Conservation (phyloP, 1,140 invertebrate genomes). For the Elymnias hypermnestra region DNA sequence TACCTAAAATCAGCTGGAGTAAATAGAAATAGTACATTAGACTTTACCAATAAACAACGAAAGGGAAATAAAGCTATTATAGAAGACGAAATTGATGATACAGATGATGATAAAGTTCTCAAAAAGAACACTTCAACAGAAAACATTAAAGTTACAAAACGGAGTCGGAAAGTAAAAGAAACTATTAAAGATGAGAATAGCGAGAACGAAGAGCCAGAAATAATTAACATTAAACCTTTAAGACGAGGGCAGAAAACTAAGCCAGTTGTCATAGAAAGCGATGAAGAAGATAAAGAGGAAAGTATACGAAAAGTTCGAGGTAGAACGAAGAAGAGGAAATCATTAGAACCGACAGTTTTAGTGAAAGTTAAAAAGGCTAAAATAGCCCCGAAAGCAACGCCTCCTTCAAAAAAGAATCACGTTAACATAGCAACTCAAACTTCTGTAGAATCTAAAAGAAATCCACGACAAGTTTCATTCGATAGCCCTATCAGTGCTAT, state of each 20-base stretch:
- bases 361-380: conserved; percentile 56
- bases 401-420: conserved; percentile 54
- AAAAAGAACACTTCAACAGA: conserved; percentile 22
- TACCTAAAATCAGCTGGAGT: conserved; percentile 54
- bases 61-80: conserved; percentile 17
- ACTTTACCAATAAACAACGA: conserved; percentile 43
- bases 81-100: conserved; percentile 5
- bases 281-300: conserved; percentile 33
- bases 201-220: conserved; percentile 36
- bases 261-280: conserved; percentile 12
- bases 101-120: conserved; percentile 18
- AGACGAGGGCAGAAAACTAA: conserved; percentile 2
- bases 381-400: conserved; percentile 45
- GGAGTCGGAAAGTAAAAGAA: conserved; percentile 23
- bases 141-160: conserved; percentile 25
- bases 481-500: conserved; percentile 55
- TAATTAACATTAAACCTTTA: background rate
- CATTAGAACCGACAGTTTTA: conserved; percentile 39
- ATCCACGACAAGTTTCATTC: conserved; percentile 53
- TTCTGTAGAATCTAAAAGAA: conserved; percentile 33
- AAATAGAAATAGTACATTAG: conserved; percentile 42
- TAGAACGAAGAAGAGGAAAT: conserved; percentile 37
- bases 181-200: conserved; percentile 17
- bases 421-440: conserved; percentile 56
- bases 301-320: conserved; percentile 23